These are phyloP conservation scores for Oreochromis grahami DNA, from an alignment of 2,797 vertebrate genomes.

Conservation along the genomic window DNA sequence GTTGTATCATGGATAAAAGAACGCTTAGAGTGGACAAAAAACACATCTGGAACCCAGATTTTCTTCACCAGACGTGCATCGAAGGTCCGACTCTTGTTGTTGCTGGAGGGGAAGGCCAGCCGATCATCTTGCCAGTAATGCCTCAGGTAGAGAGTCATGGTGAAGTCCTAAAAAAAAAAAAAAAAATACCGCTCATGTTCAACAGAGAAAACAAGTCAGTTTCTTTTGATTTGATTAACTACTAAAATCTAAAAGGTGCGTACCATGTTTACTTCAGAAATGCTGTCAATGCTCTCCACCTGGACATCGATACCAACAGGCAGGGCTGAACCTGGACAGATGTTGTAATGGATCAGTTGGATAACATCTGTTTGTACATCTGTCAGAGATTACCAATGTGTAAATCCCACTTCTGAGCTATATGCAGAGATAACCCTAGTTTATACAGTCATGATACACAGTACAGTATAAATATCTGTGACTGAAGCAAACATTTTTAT, in stretches of 20 bases:
- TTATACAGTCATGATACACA: neutral
- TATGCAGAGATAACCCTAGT: neutral
- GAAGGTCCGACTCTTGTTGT: constrained; percentile 91
- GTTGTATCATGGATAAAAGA: constrained; percentile 93
- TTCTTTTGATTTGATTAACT: neutral
- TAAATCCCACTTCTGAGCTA: constrained; percentile 16
- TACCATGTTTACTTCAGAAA: constrained; percentile 96
- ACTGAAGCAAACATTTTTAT: neutral
- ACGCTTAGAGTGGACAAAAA: constrained; percentile 92
- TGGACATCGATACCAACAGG: constrained; percentile 90
- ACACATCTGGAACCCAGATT: constrained; percentile 94
- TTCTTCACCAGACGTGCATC: constrained; percentile 89
- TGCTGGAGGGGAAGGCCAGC: constrained; percentile 87
- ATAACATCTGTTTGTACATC: constrained; percentile 1
- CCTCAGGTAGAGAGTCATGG: constrained; percentile 92
- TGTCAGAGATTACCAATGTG: constrained; percentile 18
- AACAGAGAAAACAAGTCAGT: neutral
- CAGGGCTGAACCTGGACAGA: constrained; percentile 82
- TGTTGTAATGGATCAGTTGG: constrained; percentile 3
- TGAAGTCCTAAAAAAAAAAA: constrained; percentile 81
- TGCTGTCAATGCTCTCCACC: constrained; percentile 91
- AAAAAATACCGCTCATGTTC: neutral
- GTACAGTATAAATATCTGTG: neutral
- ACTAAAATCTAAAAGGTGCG: neutral
- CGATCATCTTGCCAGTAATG: constrained; percentile 96